Evolutionary conservation across 2,888 invertebrate species (phyloP).

Genomic region (Tipula lateralis): DNA sequence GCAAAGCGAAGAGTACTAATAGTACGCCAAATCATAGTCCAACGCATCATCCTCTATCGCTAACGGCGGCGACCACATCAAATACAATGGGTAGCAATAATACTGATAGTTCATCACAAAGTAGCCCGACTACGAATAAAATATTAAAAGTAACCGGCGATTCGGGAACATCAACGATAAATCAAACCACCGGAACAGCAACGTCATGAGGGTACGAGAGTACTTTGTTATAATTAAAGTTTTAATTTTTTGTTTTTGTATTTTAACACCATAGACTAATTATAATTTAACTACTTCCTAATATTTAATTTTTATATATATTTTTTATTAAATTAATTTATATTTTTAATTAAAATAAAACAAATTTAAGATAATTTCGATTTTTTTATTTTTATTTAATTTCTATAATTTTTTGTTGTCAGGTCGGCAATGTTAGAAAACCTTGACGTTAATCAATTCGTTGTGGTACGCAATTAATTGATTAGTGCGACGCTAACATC

Average conservation of each 20-base stretch:
- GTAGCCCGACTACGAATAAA: conserved; percentile 37
- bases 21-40: conserved; percentile 49
- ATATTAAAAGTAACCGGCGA: conserved; percentile 19
- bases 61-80: not conserved
- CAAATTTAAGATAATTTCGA: not conserved
- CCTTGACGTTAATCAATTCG: not conserved
- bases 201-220: conserved; percentile 35
- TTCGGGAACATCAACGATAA: not conserved
- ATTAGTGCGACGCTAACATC: not conserved
- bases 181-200: conserved; percentile 27
- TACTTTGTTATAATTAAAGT: conserved; percentile 34
- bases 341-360: conserved; percentile 14
- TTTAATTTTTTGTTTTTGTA: not conserved
- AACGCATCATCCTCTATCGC: conserved; percentile 42
- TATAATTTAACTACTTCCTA: not conserved
- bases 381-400: not conserved
- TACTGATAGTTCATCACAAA: conserved; percentile 38
- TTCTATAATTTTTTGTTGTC: not conserved
- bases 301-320: not conserved
- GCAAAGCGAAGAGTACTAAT: conserved; percentile 48
- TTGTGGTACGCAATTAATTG: not conserved
- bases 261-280: not conserved
- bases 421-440: not conserved
- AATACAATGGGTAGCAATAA: conserved; percentile 34
- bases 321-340: conserved; percentile 12